These are phyloP conservation scores for Allophyes oxyacanthae DNA, from an alignment of 2,888 invertebrate species.

Conservation along the genomic window DNA sequence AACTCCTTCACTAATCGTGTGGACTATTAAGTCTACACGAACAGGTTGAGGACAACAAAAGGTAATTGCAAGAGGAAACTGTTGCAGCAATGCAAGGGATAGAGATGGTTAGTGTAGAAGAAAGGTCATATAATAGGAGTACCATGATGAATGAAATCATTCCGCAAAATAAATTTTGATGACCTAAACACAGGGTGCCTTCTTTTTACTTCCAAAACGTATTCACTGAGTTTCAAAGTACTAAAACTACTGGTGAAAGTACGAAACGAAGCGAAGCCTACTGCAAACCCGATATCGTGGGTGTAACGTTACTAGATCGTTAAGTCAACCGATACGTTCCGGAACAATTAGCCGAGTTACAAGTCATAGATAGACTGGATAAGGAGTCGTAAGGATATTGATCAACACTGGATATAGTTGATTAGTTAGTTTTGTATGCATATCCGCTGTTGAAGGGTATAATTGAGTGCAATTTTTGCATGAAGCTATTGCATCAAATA, in stretches of 20 bases:
- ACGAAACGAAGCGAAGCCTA: conserved; percentile 32
- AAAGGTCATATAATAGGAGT: no score
- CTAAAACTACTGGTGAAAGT: conserved; percentile 46
- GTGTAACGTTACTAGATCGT: conserved; percentile 46
- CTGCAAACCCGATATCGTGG: conserved; percentile 44
- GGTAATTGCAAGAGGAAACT: no score
- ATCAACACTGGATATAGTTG: conserved; percentile 13
- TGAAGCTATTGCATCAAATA: no score
- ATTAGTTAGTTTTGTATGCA: conserved; percentile 32
- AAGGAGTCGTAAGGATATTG: conserved; percentile 37
- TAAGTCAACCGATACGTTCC: conserved; percentile 51
- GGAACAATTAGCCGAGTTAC: conserved; percentile 52
- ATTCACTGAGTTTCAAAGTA: conserved; percentile 8
- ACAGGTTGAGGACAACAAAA: no score
- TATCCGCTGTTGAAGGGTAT: conserved; percentile 25
- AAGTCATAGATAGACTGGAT: conserved; percentile 24
- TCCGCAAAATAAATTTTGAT: no score
- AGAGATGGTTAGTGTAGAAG: no score
- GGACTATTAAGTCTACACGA: no score
- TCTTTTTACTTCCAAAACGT: conserved; percentile 2
- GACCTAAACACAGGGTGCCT: no score
- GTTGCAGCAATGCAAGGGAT: no score
- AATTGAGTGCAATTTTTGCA: no score
- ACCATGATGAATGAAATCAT: no score
- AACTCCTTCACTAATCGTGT: conserved; percentile 44